Conservation (phyloP, 2,797 vertebrate genomes). For the Argyrosomus regius region DNA sequence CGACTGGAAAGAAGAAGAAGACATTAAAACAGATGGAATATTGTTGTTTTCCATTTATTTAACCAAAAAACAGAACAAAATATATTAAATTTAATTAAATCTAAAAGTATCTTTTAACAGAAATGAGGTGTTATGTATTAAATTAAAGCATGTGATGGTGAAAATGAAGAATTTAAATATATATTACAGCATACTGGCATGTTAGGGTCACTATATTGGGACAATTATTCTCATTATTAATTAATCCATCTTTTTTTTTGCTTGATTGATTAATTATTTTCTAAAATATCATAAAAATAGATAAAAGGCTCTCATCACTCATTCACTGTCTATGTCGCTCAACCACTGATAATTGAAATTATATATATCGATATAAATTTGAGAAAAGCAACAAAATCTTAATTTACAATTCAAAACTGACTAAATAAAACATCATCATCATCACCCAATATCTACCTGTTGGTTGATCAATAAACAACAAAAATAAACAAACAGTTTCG, state of each 20-base stretch:
- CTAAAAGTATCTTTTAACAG: not conserved
- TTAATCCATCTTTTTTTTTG: not conserved
- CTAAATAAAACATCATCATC: not conserved
- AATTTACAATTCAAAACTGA: not conserved
- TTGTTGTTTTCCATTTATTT: too few relatives aligned
- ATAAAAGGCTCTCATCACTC: too few relatives aligned
- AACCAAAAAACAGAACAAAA: too few relatives aligned
- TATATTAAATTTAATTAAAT: too few relatives aligned
- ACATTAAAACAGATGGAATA: not conserved
- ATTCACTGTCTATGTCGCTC: too few relatives aligned
- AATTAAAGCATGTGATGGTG: not conserved
- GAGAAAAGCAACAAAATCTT: not conserved
- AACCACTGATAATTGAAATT: not conserved
- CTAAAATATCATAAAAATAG: not conserved
- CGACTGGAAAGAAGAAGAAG: slow-evolving; percentile 80
- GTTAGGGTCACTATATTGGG: not conserved
- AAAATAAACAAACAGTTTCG: not conserved
- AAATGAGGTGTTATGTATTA: not conserved
- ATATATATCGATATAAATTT: not conserved
- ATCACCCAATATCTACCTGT: too few relatives aligned
- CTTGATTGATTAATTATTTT: not conserved
- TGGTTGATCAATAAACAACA: too few relatives aligned
- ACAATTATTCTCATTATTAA: not conserved
- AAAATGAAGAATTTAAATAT: not conserved
- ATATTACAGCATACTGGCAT: not conserved